Evolutionary conservation across 2,888 invertebrate species (phyloP).

Genomic region (Latrodectus hesperus): DNA sequence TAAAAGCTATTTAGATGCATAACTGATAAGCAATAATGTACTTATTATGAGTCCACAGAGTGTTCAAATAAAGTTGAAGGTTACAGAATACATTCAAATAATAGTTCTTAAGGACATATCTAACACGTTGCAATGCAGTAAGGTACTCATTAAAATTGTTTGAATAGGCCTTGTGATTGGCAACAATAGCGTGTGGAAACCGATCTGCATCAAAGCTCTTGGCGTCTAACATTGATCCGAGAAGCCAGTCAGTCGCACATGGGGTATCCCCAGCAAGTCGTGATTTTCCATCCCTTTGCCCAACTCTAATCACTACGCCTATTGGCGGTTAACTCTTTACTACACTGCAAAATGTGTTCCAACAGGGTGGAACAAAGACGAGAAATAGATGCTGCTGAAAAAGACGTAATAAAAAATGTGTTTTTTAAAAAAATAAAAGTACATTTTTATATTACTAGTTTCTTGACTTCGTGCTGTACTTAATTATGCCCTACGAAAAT

Average conservation of each 20-base stretch:
- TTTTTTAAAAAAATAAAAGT: too few species aligned
- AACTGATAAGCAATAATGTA: too few species aligned
- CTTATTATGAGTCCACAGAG: too few species aligned
- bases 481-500: conserved; percentile 19
- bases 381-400: conserved; percentile 1
- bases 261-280: conserved; percentile 29
- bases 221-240: background rate
- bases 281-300: conserved; percentile 23
- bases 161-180: background rate
- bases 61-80: background rate
- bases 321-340: conserved; percentile 17
- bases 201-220: background rate
- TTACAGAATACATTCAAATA: background rate
- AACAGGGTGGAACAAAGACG: conserved; percentile 8
- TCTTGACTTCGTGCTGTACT: conserved; percentile 24
- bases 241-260: background rate
- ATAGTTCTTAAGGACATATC: background rate
- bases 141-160: background rate
- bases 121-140: background rate
- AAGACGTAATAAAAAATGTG: too few species aligned
- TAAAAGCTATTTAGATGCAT: too few species aligned
- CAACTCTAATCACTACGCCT: conserved; percentile 32
- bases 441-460: background rate
- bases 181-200: background rate
- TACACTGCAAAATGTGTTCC: conserved; percentile 22